Base-by-base conservation (phyloP, 1,140 invertebrate species). In the Akabosia matsudoensis region DNA sequence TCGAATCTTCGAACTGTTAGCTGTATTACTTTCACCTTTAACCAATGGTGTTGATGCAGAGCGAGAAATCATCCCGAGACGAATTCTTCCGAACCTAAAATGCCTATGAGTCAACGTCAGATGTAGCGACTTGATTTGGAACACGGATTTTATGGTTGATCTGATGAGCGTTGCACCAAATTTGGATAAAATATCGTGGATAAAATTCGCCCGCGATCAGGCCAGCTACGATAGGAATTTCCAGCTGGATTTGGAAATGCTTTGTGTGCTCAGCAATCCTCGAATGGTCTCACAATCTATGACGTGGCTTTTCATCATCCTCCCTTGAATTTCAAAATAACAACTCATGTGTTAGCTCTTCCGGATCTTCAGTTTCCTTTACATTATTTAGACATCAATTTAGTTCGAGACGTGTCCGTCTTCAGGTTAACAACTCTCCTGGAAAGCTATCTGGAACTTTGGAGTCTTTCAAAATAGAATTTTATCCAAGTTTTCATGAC, bases 241-340 rank as follows among this genome's bases (percentile, higher is more conserved):
- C 31, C 76, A 77, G n/a, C 37, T 74, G 30, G 72, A 77, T 70
- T 71, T 77, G 56, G 76, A 77, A 74, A 51, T 31, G 76, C 76
- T 74, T 77, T 33, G 61, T 73, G 61, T n/a, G 64, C 76, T 22
- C 24, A 64, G 18, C 22, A 56, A 16, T 24, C 33, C 45, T 45
- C 52, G 28, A 74, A 54, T 37, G 72, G 73, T 22, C 56, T 73
- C 72, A 76, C 76, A 18, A 73, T 77, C 31, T 77, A 37, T 37
- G 76, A 77, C 61, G 30, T 74, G 24, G 76, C 76, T 51, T 74
- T 77, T n/a, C 76, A 77, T 74, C n/a, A n/a, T 33, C 26, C 61
- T 45, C 56, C 61, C 30, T 33, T 77, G 26, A 34, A 31, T 18
- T 18, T 73, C 33, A 14, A n/a, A 70, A 51, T 28, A 73, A 51